phyloP scores from a whole-genome alignment of 1,140 invertebrate genomes.

The Drosophila pachea region DNA sequence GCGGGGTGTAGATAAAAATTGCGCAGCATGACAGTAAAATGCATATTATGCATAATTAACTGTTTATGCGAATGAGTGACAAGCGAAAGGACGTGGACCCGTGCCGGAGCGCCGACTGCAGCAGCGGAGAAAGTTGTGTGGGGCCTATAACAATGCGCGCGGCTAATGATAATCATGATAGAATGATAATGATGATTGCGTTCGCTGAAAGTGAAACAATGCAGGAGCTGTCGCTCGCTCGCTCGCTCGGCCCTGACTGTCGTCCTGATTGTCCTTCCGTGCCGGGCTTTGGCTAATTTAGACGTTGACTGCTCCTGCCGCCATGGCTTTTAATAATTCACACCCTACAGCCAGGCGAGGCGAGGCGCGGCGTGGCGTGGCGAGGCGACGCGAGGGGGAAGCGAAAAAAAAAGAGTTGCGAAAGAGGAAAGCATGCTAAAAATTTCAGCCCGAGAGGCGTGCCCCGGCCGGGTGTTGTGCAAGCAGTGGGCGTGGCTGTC shows the following conservation, averaged over 20 bases:
- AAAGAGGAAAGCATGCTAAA: conserved; percentile 47
- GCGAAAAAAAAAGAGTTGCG: conserved; percentile 66
- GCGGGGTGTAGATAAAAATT: conserved; percentile 54
- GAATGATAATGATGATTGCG: conserved; percentile 58
- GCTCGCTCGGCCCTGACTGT: conserved; percentile 1
- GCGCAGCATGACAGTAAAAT: conserved; percentile 75
- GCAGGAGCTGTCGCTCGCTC: conserved; percentile 12
- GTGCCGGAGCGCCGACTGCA: conserved; percentile 22
- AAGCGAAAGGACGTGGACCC: conserved; percentile 62
- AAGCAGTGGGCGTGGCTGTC: conserved; percentile 17
- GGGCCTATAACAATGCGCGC: conserved; percentile 54
- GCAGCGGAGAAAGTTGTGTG: conserved; percentile 3
- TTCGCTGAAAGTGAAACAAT: conserved; percentile 72
- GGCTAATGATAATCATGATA: conserved; percentile 43
- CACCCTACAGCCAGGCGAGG: conserved; percentile 55
- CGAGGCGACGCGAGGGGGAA: conserved; percentile 14
- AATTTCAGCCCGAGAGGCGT: not conserved
- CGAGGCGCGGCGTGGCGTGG: conserved; percentile 6
- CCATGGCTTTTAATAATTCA: conserved; percentile 75
- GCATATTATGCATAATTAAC: conserved; percentile 78
- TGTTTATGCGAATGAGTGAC: conserved; percentile 77
- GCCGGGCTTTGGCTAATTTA: conserved; percentile 61
- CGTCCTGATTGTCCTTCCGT: conserved; percentile 24
- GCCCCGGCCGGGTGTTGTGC: not conserved
- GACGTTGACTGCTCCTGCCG: conserved; percentile 48